These are phyloP conservation scores for Dasyurus viverrinus DNA, from an alignment of 2,113 vertebrate species.

Conservation along the genomic window DNA sequence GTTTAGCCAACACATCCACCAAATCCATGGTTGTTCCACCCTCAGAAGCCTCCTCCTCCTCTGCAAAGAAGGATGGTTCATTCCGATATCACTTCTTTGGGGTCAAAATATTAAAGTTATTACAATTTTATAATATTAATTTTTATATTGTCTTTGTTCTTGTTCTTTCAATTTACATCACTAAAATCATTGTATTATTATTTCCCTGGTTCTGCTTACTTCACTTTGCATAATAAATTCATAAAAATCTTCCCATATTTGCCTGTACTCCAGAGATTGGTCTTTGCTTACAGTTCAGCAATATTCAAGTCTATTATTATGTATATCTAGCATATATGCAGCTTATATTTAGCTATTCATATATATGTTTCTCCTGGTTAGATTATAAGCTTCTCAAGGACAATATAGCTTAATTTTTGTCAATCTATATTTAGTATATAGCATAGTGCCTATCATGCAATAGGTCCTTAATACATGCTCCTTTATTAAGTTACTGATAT, in stretches of 20 bases:
- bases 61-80: background rate
- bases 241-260: background rate
- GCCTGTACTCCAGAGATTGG: background rate
- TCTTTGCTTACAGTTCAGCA: background rate
- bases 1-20: background rate
- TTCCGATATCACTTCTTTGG: background rate
- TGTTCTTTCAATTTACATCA: background rate
- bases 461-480: background rate
- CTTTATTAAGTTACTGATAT: background rate
- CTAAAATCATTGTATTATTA: background rate
- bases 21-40: background rate
- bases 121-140: background rate
- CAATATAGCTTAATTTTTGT: background rate
- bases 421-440: background rate
- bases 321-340: background rate
- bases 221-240: background rate
- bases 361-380: background rate
- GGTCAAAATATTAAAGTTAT: background rate
- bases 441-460: background rate
- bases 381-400: background rate
- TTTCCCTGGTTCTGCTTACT: background rate
- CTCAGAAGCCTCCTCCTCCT: background rate
- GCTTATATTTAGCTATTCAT: background rate
- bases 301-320: background rate
- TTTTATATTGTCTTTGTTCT: background rate